These are phyloP conservation scores for Myanophis thanlyinensis DNA, from an alignment of 2,113 vertebrate genomes.

Conservation along the genomic window DNA sequence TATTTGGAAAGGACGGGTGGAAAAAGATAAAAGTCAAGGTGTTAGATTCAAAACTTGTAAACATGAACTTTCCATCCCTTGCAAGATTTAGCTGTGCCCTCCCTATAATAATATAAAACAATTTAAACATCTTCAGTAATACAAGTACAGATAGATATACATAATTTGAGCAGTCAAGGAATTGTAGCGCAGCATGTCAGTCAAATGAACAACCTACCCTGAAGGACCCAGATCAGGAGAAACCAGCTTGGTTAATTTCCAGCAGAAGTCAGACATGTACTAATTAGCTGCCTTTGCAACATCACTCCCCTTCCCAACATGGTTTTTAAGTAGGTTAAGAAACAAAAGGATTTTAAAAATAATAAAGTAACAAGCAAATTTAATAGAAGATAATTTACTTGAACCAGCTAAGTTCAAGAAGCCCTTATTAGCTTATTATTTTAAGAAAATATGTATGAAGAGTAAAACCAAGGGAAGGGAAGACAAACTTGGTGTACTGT, in stretches of 20 bases:
- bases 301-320: not conserved
- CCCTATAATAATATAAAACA: not conserved
- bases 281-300: not conserved
- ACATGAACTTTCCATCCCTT: not conserved
- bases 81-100: not conserved
- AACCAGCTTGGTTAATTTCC: not conserved
- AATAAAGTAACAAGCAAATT: not conserved
- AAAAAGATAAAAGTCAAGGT: not conserved
- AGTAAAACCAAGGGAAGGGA: not conserved
- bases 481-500: not conserved
- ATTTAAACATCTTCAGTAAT: not conserved
- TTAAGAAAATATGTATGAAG: not conserved
- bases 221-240: not conserved
- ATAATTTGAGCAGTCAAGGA: not conserved
- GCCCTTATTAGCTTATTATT: not conserved
- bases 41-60: not conserved
- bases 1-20: not conserved
- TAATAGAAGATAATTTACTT: not conserved
- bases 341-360: not conserved
- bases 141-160: not conserved
- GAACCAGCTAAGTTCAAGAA: not conserved
- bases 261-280: not conserved
- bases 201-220: not conserved
- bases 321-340: not conserved
- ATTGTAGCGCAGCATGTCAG: not conserved